Percentiles rank a stretch among this genome's conserved stretches.
Conservation (phyloP, 2,113 vertebrate genomes). For the Clarias macrocephalus region DNA sequence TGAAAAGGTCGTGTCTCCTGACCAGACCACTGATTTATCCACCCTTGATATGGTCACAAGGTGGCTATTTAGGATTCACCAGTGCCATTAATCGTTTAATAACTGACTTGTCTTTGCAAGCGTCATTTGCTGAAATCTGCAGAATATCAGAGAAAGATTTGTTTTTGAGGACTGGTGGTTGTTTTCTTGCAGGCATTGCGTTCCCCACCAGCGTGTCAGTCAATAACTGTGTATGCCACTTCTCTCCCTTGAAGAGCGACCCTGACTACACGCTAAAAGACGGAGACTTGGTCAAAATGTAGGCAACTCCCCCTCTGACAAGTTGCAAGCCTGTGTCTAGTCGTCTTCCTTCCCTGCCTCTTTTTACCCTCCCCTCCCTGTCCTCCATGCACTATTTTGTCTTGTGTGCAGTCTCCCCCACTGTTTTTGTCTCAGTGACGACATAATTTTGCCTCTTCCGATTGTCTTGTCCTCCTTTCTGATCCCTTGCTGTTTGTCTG, state of each 20-base stretch:
- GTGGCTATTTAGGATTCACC: not conserved
- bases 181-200: conserved; percentile 83
- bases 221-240: conserved; percentile 98
- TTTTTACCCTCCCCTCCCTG: not conserved
- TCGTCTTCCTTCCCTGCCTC: conserved; percentile 28
- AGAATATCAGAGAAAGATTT: not conserved
- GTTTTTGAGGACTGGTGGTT: conserved; percentile 44
- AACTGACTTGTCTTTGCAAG: conserved; percentile 12
- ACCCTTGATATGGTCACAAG: not conserved
- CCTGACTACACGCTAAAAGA: conserved; percentile 91
- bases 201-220: conserved; percentile 97
- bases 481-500: conserved; percentile 17
- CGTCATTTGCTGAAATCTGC: not conserved
- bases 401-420: conserved; percentile 33
- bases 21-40: not conserved
- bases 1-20: not conserved
- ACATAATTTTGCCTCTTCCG: conserved; percentile 8
- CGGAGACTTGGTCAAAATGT: conserved; percentile 96
- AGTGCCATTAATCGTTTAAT: not conserved
- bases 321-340: conserved; percentile 31
- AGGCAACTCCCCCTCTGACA: conserved; percentile 59
- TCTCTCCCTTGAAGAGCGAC: conserved; percentile 97
- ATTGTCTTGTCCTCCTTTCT: conserved; percentile 37
- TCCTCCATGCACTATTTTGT: conserved; percentile 1
- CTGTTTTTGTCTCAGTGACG: conserved; percentile 34